Base-by-base conservation (phyloP, 2,113 vertebrate species). In the Zingel zingel region DNA sequence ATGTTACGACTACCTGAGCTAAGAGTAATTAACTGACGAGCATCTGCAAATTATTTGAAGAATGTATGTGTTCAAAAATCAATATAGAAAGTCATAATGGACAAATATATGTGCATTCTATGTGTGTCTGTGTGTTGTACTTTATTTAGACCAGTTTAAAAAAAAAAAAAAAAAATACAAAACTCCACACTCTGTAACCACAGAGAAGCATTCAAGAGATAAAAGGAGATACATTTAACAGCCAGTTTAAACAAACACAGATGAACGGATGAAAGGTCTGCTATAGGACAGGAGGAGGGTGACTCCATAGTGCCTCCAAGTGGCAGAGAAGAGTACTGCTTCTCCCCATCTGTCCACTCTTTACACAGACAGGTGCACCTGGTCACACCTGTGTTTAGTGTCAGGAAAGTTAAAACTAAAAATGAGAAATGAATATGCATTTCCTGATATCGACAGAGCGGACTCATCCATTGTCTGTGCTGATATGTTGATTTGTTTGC, bases 291-390 rank as follows among this genome's bases (percentile, higher is more conserved):
- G 33, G 21, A 70, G 2, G 30, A 86, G 62, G 65, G 69, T 25
- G 56, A 90, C 90, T 84, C 61, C 51, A 7, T 81, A 84, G 67
- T 56, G 63, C 88, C 91, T 80, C 92, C 77, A 39, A 81, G 89
- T 94, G 93, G 89, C 53, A 27, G 59, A 79, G 9, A 70, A 6
- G 8, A 61, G 77, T 50, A 92, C 66, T 82, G n/a, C 23, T 14
- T 27, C 11, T 25, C 6, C 16, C 23, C 2, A 4, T 21, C 11
- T 19, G 8, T 39, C 70, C 25, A 57, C 27, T 25, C 19, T 25
- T 11, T 33, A 53, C 6, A n/a, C 7, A 56, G 15, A 74, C 74
- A 84, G 78, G 81, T 80, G 74, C 77, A 64, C 12, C 27, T 18
- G 45, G 13, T 6, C 54, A 66, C 79, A 79, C 70, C 79, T 65